phyloP scores from a whole-genome alignment of 2,113 vertebrate species.

The Lepisosteus oculatus region DNA sequence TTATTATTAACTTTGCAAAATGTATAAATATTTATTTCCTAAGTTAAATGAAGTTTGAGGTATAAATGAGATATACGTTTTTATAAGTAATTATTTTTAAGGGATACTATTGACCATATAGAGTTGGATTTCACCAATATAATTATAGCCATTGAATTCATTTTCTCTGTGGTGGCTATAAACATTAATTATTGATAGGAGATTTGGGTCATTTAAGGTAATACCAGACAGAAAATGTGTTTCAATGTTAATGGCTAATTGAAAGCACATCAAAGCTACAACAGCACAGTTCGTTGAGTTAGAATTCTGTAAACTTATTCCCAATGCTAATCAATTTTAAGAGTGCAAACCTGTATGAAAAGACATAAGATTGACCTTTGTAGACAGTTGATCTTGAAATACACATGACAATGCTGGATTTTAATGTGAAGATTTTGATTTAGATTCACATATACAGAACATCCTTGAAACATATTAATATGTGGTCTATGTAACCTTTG shows the following conservation, averaged over 20 bases:
- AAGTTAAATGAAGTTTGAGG: background rate
- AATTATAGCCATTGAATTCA: slow-evolving; percentile 14
- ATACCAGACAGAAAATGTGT: slow-evolving; percentile 8
- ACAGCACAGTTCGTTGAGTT: too few relatives aligned
- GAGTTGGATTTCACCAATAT: slow-evolving; percentile 22
- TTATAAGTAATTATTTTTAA: background rate
- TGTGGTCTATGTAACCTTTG: slow-evolving; percentile 51
- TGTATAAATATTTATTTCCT: background rate
- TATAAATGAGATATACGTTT: background rate
- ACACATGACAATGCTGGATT: slow-evolving; percentile 28
- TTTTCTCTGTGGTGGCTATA: slow-evolving; percentile 16
- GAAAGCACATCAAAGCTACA: slow-evolving; percentile 2
- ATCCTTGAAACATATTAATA: slow-evolving; percentile 39
- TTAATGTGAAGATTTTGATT: slow-evolving; percentile 16
- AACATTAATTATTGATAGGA: slow-evolving; percentile 22
- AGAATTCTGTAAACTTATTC: too few relatives aligned
- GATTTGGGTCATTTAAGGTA: slow-evolving; percentile 19
- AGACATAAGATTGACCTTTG: background rate
- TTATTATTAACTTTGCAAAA: too few relatives aligned
- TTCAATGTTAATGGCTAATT: slow-evolving; percentile 7
- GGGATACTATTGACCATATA: slow-evolving; percentile 2
- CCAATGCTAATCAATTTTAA: slow-evolving; percentile 2
- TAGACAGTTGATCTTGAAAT: slow-evolving; percentile 31
- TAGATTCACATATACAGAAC: slow-evolving; percentile 45
- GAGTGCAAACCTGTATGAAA: background rate